Conservation (phyloP, 2,797 vertebrate genomes). For the Sebastes minor region DNA sequence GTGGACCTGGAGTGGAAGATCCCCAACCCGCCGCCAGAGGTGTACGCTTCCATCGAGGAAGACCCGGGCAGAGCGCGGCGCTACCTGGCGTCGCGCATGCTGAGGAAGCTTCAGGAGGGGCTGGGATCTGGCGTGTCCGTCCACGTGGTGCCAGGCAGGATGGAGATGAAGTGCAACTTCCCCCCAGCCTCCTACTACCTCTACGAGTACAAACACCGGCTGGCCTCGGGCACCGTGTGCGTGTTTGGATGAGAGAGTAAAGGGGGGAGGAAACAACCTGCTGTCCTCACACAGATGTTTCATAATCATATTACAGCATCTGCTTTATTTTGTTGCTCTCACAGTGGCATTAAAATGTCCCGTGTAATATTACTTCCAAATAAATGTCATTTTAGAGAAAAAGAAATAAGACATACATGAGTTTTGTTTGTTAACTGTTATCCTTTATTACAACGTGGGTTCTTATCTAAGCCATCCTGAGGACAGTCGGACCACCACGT, state of each 20-base stretch:
- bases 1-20: constrained; percentile 84
- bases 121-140: constrained; percentile 71
- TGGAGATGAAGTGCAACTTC: constrained; percentile 82
- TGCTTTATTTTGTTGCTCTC: constrained; percentile 44
- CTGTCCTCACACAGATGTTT: constrained; percentile 35
- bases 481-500: background rate
- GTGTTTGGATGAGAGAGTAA: constrained; percentile 69
- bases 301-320: constrained; percentile 6
- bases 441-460: constrained; percentile 1
- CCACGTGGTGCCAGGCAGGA: constrained; percentile 79
- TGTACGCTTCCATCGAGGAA: constrained; percentile 80
- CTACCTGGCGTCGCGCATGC: constrained; percentile 80
- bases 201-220: constrained; percentile 82
- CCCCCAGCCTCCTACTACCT: constrained; percentile 76
- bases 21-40: constrained; percentile 81
- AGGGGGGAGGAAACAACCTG: background rate
- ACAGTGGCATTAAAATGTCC: constrained; percentile 34
- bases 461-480: background rate
- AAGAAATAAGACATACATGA: background rate
- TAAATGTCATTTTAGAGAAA: constrained; percentile 49
- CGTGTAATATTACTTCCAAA: constrained; percentile 35
- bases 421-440: background rate
- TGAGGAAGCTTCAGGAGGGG: constrained; percentile 78
- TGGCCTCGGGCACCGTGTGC: constrained; percentile 81
- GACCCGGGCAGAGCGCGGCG: constrained; percentile 71